These are phyloP conservation scores for Vulpes lagopus DNA, from an alignment of 2,113 vertebrate species.

Conservation along the genomic window DNA sequence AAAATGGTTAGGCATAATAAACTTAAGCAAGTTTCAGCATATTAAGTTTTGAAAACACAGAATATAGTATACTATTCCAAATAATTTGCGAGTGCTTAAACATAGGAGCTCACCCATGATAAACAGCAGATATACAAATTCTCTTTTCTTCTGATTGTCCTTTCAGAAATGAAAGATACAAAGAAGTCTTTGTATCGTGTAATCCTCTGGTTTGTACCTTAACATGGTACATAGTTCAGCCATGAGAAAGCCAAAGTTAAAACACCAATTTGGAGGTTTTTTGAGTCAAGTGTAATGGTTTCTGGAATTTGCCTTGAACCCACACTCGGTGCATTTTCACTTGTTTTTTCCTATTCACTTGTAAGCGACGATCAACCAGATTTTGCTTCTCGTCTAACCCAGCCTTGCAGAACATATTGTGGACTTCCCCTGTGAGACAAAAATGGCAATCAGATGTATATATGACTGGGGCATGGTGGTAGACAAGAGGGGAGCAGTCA, in stretches of 20 bases:
- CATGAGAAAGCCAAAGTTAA: neutral
- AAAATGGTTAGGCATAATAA: conserved; percentile 58
- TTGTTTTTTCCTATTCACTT: conserved; percentile 96
- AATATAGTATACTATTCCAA: neutral
- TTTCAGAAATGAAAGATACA: conserved; percentile 64
- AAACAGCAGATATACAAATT: neutral
- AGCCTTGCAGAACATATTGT: conserved; percentile 91
- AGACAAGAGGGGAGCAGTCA: neutral
- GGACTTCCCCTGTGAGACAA: conserved; percentile 91
- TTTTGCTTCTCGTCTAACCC: conserved; percentile 95
- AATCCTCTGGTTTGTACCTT: conserved; percentile 47
- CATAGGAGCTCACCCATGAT: neutral
- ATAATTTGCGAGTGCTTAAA: conserved; percentile 40
- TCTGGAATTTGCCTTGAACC: conserved; percentile 97
- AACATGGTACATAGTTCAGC: conserved; percentile 58
- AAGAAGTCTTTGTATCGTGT: neutral
- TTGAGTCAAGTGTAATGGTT: conserved; percentile 80
- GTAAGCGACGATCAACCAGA: conserved; percentile 93
- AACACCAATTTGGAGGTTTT: conserved; percentile 68
- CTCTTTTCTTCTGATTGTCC: neutral
- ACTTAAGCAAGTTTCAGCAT: conserved; percentile 45
- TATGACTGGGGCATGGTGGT: neutral
- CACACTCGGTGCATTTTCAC: conserved; percentile 95
- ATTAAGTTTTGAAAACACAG: conserved; percentile 62
- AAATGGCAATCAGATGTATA: conserved; percentile 69